Evolutionary conservation across 2,797 vertebrate species (phyloP).

Genomic region (Tolypeutes matacus): DNA sequence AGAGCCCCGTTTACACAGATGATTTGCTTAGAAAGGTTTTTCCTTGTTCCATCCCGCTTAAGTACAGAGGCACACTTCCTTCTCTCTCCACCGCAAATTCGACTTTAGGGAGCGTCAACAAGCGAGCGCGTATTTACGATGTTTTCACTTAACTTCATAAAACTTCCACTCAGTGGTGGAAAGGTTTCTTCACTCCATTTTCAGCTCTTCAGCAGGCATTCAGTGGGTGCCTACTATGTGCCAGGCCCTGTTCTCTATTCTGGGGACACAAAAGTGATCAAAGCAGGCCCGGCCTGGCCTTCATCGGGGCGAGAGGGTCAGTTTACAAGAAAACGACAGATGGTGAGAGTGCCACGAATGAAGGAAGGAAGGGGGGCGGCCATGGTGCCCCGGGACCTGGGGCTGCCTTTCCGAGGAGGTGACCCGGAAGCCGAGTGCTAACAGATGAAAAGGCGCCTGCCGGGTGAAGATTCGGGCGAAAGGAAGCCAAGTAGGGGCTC

Average conservation of each 20-base stretch:
- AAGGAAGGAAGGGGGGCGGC: background rate
- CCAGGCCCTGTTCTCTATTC: background rate
- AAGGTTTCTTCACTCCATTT: background rate
- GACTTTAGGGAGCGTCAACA: background rate
- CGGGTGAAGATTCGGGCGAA: rapidly evolving
- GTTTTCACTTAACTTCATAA: background rate
- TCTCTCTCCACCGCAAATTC: background rate
- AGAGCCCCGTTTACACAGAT: background rate
- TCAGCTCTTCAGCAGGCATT: background rate
- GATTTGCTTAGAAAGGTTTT: constrained; percentile 30
- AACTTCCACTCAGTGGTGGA: background rate
- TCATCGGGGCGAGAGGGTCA: rapidly evolving
- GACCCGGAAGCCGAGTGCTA: rapidly evolving
- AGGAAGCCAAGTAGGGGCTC: background rate
- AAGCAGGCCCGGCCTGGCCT: background rate
- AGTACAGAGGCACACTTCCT: constrained; percentile 35
- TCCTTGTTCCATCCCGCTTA: background rate
- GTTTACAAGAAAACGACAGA: background rate
- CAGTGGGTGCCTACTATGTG: rapidly evolving
- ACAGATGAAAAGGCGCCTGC: no score
- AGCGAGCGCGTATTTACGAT: rapidly evolving
- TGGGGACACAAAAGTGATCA: background rate
- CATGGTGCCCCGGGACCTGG: no score
- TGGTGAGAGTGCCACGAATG: rapidly evolving
- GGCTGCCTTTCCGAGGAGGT: background rate